phyloP scores from a whole-genome alignment of 2,797 vertebrate species.

The Aulostomus chinensis region DNA sequence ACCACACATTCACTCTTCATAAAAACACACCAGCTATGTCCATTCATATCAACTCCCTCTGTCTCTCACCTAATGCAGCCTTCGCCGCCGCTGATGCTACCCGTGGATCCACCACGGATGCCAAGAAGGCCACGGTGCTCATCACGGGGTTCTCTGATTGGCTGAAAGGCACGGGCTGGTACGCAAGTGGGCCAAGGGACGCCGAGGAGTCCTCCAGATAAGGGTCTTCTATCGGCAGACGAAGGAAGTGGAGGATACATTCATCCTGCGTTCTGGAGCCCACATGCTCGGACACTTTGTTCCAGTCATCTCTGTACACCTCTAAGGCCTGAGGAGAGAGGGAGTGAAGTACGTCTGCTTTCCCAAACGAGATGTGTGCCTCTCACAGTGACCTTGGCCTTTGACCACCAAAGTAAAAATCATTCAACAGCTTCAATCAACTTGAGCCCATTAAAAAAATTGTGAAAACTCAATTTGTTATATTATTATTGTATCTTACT shows the following conservation, averaged over 20 bases:
- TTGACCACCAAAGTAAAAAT: no score
- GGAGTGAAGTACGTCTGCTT: no score
- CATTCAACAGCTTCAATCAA: no score
- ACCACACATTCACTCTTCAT: slow-evolving; percentile 6
- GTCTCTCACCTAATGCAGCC: slow-evolving; percentile 87
- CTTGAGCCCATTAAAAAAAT: no score
- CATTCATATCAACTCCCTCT: neutral
- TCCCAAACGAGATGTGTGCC: no score
- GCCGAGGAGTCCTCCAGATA: slow-evolving; percentile 94
- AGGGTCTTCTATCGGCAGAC: slow-evolving; percentile 95
- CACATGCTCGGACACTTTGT: slow-evolving; percentile 97
- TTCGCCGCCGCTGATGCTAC: slow-evolving; percentile 95
- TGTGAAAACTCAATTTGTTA: neutral
- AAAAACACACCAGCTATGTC: no score
- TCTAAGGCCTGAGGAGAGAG: slow-evolving; percentile 85
- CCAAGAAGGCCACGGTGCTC: slow-evolving; percentile 97
- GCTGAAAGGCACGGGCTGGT: slow-evolving; percentile 95
- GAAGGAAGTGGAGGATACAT: slow-evolving; percentile 95
- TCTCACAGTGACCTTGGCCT: no score
- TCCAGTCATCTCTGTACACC: slow-evolving; percentile 99
- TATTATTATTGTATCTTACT: neutral
- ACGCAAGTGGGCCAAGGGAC: slow-evolving; percentile 92
- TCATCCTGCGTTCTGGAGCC: slow-evolving; percentile 97
- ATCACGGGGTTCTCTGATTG: slow-evolving; percentile 97
- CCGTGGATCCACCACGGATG: slow-evolving; percentile 93